phyloP scores from a whole-genome alignment of 1,140 invertebrate genomes.

The Paraescarpia echinospica region DNA sequence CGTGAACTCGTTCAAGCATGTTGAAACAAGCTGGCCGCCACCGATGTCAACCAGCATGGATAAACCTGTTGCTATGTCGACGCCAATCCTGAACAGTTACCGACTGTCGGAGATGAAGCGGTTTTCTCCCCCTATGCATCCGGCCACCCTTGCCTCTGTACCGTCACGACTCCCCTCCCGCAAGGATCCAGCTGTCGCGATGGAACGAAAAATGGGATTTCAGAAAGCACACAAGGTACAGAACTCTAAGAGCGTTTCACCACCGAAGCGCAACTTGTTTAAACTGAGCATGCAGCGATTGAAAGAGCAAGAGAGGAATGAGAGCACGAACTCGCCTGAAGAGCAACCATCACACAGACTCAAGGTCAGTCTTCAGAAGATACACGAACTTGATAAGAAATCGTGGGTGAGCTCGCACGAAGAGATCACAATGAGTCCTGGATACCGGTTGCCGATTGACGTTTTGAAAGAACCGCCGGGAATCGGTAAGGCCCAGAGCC shows the following conservation, averaged over 20 bases:
- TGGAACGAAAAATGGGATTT: background rate
- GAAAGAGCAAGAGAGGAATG: background rate
- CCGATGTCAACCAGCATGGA: slow-evolving; percentile 7
- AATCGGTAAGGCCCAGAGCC: background rate
- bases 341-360: background rate
- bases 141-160: background rate
- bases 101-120: slow-evolving; percentile 15
- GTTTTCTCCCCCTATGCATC: background rate
- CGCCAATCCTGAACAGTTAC: slow-evolving; percentile 22
- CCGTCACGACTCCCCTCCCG: background rate
- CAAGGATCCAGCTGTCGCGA: background rate
- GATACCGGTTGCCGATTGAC: background rate
- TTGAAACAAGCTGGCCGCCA: slow-evolving; percentile 36
- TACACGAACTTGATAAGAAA: background rate
- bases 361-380: background rate
- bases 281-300: background rate
- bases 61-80: slow-evolving; percentile 26
- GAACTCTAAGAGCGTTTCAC: background rate
- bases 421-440: background rate
- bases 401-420: background rate
- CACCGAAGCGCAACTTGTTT: slow-evolving; percentile 3
- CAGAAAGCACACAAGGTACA: background rate
- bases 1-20: slow-evolving; percentile 42
- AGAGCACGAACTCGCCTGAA: background rate
- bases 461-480: background rate